phyloP scores from a whole-genome alignment of 2,888 invertebrate species.

The Drosophila antonietae region DNA sequence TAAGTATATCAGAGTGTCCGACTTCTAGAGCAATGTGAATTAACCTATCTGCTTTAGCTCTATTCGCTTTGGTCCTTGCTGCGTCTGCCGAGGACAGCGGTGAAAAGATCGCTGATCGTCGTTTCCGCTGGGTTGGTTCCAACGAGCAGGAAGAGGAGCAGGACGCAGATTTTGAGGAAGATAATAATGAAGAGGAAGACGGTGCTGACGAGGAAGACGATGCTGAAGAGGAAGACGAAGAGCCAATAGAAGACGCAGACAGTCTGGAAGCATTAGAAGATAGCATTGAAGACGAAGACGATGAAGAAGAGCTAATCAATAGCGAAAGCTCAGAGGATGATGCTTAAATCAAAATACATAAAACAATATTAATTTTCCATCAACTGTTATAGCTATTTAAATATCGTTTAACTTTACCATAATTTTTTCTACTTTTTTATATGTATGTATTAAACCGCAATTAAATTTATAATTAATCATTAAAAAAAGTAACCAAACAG shows the following conservation, averaged over 20 bases:
- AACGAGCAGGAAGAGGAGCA: slow-evolving; percentile 37
- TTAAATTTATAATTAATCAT: neutral
- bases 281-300: neutral
- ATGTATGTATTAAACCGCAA: slow-evolving; percentile 1
- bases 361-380: slow-evolving; percentile 10
- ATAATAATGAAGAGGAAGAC: neutral
- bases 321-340: neutral
- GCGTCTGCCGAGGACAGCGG: slow-evolving; percentile 18
- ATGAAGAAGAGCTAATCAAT: slow-evolving; percentile 1
- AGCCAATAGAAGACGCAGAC: neutral
- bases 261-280: neutral
- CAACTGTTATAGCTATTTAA: slow-evolving; percentile 20
- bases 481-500: neutral
- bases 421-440: neutral
- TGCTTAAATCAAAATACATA: slow-evolving; percentile 12
- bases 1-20: slow-evolving; percentile 25
- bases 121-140: slow-evolving; percentile 64
- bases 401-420: slow-evolving; percentile 5
- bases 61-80: slow-evolving; percentile 60
- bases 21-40: neutral
- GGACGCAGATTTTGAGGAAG: neutral
- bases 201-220: slow-evolving; percentile 15
- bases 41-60: slow-evolving; percentile 30
- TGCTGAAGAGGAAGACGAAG: slow-evolving; percentile 4
- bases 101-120: slow-evolving; percentile 62